Base-by-base conservation (phyloP, 2,113 vertebrate species). In the Plestiodon gilberti region DNA sequence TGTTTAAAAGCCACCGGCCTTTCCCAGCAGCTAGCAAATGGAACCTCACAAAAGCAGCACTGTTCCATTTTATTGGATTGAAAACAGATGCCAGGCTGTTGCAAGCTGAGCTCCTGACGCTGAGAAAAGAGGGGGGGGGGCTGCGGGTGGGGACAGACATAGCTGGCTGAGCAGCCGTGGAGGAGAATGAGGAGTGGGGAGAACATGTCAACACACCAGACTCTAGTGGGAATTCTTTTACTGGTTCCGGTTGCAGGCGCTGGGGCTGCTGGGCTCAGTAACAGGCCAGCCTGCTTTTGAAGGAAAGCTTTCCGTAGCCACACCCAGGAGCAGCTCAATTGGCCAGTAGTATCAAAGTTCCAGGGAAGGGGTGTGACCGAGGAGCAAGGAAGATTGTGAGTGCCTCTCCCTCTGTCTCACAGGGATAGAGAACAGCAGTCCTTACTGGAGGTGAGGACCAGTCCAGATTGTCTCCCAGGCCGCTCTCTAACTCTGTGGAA, bases 11-110 rank as follows among this genome's bases (percentile, higher is more conserved):
- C 30, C 67, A 79, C 71, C 0, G 76, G 55, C 69, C 0, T 0
- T 28, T 78, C 6, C 84, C 1, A 13, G 80, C 59, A 1, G 13
- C 40, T 0, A 0, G 84, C 0, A 0, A 48, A 5, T 33, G 75
- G 78, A 89, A 62, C 82, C 81, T 85, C 70, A 76, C 87, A 89
- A 82, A 88, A 93, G 88, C 84, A 67, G 84, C 81, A 1, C 81
- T 57, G 78, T 78, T 92, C 82, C 65, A 17, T 52, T 79, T 87
- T 74, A 82, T 69, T 86, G 86, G 90, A 83, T 61, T 88, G 90
- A 67, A 90, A 94, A 89, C 43, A 86, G 88, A 91, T 89, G 89
- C 85, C 69, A 59, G 65, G 78, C 71, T 0, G 4, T 20, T 83
- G 82, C 88, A 82, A 11, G 10, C 25, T 6, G 90, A 57, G 84